A percentile compares a stretch with the other conserved stretches of the same genome.
Conservation (phyloP, 2,797 vertebrate species). For the Arrhamphus sclerolepis region DNA sequence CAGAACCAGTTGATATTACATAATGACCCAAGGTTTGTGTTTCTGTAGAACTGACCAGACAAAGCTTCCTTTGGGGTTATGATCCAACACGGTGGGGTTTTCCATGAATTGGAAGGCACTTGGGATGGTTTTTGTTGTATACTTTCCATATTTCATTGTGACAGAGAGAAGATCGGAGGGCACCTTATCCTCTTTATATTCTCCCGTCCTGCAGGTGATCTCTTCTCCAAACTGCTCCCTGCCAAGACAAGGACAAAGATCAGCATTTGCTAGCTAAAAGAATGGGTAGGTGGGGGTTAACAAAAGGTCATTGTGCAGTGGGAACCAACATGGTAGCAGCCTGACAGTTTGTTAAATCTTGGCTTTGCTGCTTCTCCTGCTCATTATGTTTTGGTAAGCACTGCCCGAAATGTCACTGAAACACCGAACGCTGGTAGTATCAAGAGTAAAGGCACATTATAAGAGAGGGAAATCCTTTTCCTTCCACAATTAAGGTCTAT, state of each 20-base stretch:
- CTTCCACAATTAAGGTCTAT: slow-evolving; percentile 54
- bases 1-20: background rate
- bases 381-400: slow-evolving; percentile 62
- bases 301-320: slow-evolving; percentile 41
- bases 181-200: slow-evolving; percentile 70
- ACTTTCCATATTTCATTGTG: slow-evolving; percentile 74
- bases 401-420: slow-evolving; percentile 54
- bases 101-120: slow-evolving; percentile 73
- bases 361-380: slow-evolving; percentile 45
- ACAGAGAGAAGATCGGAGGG: slow-evolving; percentile 67
- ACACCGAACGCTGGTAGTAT: slow-evolving; percentile 48
- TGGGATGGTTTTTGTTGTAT: slow-evolving; percentile 54
- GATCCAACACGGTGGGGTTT: slow-evolving; percentile 74
- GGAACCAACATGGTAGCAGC: slow-evolving; percentile 58
- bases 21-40: background rate
- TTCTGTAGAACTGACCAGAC: slow-evolving; percentile 71
- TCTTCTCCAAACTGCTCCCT: slow-evolving; percentile 75
- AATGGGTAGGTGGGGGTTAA: slow-evolving; percentile 28
- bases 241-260: slow-evolving; percentile 55
- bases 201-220: slow-evolving; percentile 78
- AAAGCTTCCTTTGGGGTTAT: slow-evolving; percentile 77
- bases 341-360: slow-evolving; percentile 68
- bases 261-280: slow-evolving; percentile 28
- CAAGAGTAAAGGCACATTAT: slow-evolving; percentile 25
- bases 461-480: slow-evolving; percentile 28